phyloP scores from a whole-genome alignment of 2,113 vertebrate species.

The Dicerorhinus sumatrensis region DNA sequence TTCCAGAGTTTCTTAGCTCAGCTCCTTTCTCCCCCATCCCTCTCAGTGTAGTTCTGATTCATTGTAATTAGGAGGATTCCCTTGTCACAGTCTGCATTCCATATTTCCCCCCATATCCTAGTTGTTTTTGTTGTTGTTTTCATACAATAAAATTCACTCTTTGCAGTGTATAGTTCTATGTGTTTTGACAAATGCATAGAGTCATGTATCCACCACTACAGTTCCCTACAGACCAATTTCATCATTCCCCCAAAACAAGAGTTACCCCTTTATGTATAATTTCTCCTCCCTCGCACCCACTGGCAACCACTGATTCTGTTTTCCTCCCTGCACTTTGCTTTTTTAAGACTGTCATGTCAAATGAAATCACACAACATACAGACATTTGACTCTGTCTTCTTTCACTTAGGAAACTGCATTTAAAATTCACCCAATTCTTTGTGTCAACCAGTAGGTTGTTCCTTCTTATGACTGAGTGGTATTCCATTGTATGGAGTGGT shows the following conservation, averaged over 20 bases:
- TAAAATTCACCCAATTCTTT: background rate
- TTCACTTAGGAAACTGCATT: slow-evolving; percentile 26
- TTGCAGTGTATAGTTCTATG: background rate
- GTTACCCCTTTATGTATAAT: background rate
- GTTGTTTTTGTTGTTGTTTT: background rate
- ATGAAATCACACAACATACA: background rate
- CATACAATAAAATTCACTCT: background rate
- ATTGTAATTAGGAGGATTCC: background rate
- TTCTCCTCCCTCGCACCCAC: background rate
- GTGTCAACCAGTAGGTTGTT: background rate
- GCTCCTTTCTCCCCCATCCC: background rate
- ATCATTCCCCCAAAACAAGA: background rate
- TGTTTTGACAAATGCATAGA: background rate
- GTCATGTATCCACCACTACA: background rate
- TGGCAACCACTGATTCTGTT: background rate
- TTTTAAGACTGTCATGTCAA: background rate
- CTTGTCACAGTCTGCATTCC: background rate
- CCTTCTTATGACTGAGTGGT: background rate
- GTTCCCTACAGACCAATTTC: background rate
- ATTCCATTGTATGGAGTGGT: background rate
- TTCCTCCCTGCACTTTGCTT: background rate
- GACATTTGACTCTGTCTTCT: background rate
- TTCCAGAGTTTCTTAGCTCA: background rate
- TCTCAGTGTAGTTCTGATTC: background rate
- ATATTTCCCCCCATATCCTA: background rate